These are phyloP conservation scores for Gasterosteus aculeatus DNA, from an alignment of 2,113 vertebrate species.

Conservation along the genomic window DNA sequence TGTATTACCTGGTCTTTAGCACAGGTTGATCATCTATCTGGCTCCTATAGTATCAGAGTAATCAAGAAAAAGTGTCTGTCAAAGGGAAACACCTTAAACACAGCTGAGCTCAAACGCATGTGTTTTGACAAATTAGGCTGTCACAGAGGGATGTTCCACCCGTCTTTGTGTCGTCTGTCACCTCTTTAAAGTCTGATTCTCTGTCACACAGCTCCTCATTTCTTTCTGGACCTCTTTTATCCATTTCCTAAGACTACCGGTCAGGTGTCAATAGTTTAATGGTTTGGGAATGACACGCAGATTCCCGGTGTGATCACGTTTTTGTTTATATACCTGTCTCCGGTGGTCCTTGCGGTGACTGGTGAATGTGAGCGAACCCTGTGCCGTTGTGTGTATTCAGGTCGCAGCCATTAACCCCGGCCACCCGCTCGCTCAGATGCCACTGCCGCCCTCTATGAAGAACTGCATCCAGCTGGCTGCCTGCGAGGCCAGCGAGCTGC, in stretches of 20 bases:
- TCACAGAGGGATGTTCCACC: not conserved
- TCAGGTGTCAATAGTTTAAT: constrained; percentile 14
- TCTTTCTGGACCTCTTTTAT: not conserved
- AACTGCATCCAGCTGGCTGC: constrained; percentile 99
- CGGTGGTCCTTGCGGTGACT: not conserved
- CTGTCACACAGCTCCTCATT: not conserved
- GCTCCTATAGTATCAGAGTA: not conserved
- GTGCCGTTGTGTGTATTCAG: constrained; percentile 67
- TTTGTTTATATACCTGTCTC: not conserved
- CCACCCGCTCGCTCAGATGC: constrained; percentile 97
- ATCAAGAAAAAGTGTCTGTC: not conserved
- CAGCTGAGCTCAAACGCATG: not conserved
- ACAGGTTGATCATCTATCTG: not conserved
- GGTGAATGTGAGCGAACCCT: not conserved
- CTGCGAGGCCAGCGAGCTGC: constrained; percentile 92
- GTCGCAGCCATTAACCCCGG: constrained; percentile 98
- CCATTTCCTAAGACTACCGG: constrained; percentile 4
- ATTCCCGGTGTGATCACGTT: constrained; percentile 2
- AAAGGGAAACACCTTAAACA: not conserved
- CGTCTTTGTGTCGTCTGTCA: not conserved
- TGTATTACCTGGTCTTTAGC: constrained; percentile 5
- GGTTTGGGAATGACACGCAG: constrained; percentile 15
- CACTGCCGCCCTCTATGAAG: constrained; percentile 97
- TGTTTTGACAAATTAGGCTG: not conserved
- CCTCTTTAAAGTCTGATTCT: constrained; percentile 6